A percentile compares a stretch with the other conserved stretches of the same genome.
These are phyloP conservation scores for Drosophila rellima DNA, from an alignment of 2,888 invertebrate species.

Conservation along the genomic window DNA sequence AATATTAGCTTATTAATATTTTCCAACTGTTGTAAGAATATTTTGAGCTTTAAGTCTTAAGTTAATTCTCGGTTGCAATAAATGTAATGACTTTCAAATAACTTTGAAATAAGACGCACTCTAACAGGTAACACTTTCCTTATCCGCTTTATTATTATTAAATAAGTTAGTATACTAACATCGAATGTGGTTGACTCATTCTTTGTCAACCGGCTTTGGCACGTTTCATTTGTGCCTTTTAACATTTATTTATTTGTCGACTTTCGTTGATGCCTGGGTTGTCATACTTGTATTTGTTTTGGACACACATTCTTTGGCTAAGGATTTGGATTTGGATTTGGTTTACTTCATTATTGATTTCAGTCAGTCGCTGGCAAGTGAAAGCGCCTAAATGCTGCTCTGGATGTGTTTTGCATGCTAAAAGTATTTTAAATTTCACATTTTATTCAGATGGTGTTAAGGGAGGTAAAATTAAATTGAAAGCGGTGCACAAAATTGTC, in stretches of 20 bases:
- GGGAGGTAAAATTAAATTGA: conserved; percentile 43
- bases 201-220: conserved; percentile 63
- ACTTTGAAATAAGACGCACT: not conserved
- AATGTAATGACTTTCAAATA: conserved; percentile 2
- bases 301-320: conserved; percentile 48
- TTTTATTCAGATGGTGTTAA: conserved; percentile 17
- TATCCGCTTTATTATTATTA: conserved; percentile 14
- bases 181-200: conserved; percentile 51
- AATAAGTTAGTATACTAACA: conserved; percentile 27
- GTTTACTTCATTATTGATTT: conserved; percentile 42
- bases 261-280: conserved; percentile 36
- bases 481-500: conserved; percentile 54
- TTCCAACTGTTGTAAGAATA: too few species aligned
- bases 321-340: conserved; percentile 36
- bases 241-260: conserved; percentile 73
- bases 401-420: conserved; percentile 76
- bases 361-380: conserved; percentile 48
- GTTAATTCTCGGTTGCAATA: not conserved
- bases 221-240: conserved; percentile 72
- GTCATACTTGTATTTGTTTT: conserved; percentile 60
- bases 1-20: too few species aligned
- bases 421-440: conserved; percentile 54
- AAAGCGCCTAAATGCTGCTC: conserved; percentile 55
- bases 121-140: not conserved
- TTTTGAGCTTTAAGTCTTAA: not conserved